Conservation (phyloP, 2,113 vertebrate species). For the Paramormyrops kingsleyae region DNA sequence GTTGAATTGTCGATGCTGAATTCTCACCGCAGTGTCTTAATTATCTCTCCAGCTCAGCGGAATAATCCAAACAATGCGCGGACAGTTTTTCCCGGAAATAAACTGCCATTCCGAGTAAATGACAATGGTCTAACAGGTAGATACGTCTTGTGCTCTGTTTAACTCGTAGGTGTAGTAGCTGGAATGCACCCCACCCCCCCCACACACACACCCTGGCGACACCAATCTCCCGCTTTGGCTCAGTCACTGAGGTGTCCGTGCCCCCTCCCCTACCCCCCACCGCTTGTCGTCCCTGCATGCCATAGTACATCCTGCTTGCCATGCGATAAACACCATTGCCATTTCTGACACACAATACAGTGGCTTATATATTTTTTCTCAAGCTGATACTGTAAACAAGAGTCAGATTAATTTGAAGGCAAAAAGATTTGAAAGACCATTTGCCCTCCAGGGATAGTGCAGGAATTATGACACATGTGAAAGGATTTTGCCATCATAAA, state of each 20-base stretch:
- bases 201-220: not conserved
- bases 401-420: not conserved
- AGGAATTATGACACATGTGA: not conserved
- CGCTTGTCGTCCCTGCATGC: not conserved
- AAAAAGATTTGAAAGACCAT: not conserved
- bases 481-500: not conserved
- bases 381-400: not conserved
- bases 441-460: not conserved
- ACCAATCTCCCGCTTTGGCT: not conserved
- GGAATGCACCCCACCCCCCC: not conserved
- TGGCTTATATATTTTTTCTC: not conserved
- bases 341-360: not conserved
- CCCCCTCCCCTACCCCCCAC: not conserved
- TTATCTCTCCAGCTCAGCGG: conserved; percentile 17
- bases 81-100: conserved; percentile 8
- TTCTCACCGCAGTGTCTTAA: conserved; percentile 13
- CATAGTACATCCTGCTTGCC: not conserved
- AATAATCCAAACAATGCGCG: conserved; percentile 14
- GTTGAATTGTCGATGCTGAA: not conserved
- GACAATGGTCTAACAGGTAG: conserved; percentile 20
- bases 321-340: not conserved
- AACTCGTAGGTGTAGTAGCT: not conserved
- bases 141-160: conserved; percentile 3
- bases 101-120: conserved; percentile 19
- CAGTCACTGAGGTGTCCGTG: not conserved